A percentile compares a stretch with the other conserved stretches of the same genome.
Conservation (phyloP, 2,888 invertebrate species). For the Anthophora plumipes region DNA sequence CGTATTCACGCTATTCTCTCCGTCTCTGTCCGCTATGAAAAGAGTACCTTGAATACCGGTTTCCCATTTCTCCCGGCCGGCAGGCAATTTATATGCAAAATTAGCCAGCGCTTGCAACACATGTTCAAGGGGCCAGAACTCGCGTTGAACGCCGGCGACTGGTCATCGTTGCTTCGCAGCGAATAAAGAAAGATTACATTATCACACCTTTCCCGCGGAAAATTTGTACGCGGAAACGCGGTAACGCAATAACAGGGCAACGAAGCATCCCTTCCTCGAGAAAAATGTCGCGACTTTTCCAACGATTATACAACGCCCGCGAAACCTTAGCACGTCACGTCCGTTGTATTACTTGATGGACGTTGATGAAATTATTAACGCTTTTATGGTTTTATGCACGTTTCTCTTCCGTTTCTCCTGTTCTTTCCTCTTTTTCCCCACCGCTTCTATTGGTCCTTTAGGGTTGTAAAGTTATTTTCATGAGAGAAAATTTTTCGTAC, state of each 20-base stretch:
- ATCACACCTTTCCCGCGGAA: constrained; percentile 63
- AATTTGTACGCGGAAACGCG: constrained; percentile 69
- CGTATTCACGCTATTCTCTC: constrained; percentile 49
- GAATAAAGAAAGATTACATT: constrained; percentile 54
- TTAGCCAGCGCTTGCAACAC: constrained; percentile 68
- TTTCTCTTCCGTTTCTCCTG: background rate
- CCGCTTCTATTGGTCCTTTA: too few species aligned
- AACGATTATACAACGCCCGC: constrained; percentile 19
- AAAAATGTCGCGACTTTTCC: constrained; percentile 43
- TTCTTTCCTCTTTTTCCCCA: background rate
- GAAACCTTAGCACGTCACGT: background rate
- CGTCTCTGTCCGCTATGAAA: constrained; percentile 38
- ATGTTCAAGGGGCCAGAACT: constrained; percentile 64
- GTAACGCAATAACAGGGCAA: constrained; percentile 56
- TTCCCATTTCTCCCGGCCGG: constrained; percentile 64
- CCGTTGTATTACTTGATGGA: background rate
- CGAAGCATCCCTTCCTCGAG: constrained; percentile 3
- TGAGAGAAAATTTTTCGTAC: too few species aligned
- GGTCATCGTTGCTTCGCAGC: constrained; percentile 12
- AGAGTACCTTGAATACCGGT: constrained; percentile 62
- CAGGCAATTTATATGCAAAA: constrained; percentile 73
- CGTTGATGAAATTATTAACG: constrained; percentile 19
- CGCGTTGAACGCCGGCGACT: constrained; percentile 30
- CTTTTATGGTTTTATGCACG: too few species aligned
- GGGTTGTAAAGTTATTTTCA: too few species aligned